These are phyloP conservation scores for Nymphalis io DNA, from an alignment of 1,140 invertebrate species.

Conservation along the genomic window DNA sequence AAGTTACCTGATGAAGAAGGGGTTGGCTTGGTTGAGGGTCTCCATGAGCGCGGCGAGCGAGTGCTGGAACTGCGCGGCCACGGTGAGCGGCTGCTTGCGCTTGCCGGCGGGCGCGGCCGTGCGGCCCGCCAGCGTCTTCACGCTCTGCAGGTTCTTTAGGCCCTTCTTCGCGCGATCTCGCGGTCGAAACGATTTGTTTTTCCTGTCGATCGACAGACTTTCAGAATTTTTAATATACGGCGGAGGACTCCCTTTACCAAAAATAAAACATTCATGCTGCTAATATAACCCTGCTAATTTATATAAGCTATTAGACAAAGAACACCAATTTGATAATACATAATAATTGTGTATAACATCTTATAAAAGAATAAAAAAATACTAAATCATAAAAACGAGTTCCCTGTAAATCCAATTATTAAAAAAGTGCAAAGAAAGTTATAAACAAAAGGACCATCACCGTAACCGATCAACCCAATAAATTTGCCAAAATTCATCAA, in stretches of 20 bases:
- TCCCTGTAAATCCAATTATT: slow-evolving; percentile 20
- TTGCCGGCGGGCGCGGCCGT: slow-evolving; percentile 85
- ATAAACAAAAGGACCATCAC: slow-evolving; percentile 30
- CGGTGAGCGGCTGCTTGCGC: slow-evolving; percentile 93
- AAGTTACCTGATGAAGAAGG: slow-evolving; percentile 93
- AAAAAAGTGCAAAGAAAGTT: slow-evolving; percentile 24
- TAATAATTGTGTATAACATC: slow-evolving; percentile 7
- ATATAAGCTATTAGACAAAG: slow-evolving; percentile 19
- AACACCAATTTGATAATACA: neutral
- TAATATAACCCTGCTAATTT: neutral
- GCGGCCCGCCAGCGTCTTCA: slow-evolving; percentile 91
- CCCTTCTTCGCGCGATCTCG: slow-evolving; percentile 90
- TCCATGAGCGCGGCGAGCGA: slow-evolving; percentile 95
- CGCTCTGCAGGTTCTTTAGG: slow-evolving; percentile 93
- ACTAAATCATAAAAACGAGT: neutral
- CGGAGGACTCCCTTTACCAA: slow-evolving; percentile 20
- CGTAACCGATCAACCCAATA: slow-evolving; percentile 7
- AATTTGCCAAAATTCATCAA: slow-evolving; percentile 32
- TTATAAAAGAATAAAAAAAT: slow-evolving; percentile 8
- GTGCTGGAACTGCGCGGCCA: slow-evolving; percentile 96
- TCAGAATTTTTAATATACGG: slow-evolving; percentile 11
- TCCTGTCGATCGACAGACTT: slow-evolving; percentile 82
- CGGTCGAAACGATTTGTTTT: slow-evolving; percentile 93
- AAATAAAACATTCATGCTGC: slow-evolving; percentile 26
- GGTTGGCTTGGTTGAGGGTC: slow-evolving; percentile 96